These are phyloP conservation scores for Cuculus canorus DNA, from an alignment of 2,797 vertebrate species.

Conservation along the genomic window DNA sequence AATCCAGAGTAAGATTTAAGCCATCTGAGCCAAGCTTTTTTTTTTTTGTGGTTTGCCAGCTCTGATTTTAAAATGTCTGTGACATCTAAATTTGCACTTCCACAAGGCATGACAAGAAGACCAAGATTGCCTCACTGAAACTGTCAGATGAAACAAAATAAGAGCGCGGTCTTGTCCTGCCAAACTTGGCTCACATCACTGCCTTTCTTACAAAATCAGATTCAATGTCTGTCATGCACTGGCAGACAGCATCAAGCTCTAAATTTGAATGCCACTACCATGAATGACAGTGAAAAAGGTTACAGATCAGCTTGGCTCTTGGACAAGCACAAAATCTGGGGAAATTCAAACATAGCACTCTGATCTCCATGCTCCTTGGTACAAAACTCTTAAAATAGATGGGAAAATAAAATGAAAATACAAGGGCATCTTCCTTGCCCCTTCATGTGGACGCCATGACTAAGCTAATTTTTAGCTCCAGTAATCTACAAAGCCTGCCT, in stretches of 20 bases:
- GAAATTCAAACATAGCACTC: neutral
- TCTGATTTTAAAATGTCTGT: slow-evolving; percentile 57
- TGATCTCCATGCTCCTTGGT: neutral
- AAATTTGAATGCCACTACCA: slow-evolving; percentile 32
- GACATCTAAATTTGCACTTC: slow-evolving; percentile 66
- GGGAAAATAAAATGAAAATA: neutral
- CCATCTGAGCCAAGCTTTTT: slow-evolving; percentile 13
- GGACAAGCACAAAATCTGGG: neutral
- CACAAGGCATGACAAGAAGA: slow-evolving; percentile 49
- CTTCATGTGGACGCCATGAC: neutral
- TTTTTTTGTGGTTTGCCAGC: slow-evolving; percentile 42
- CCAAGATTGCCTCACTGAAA: slow-evolving; percentile 40
- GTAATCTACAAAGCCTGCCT: neutral
- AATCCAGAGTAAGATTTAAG: slow-evolving; percentile 45
- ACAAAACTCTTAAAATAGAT: neutral
- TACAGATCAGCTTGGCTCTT: neutral
- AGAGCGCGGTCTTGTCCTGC: slow-evolving; percentile 29
- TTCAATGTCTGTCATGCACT: slow-evolving; percentile 14
- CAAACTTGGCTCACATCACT: slow-evolving; percentile 55
- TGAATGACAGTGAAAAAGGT: neutral
- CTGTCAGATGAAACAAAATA: slow-evolving; percentile 61
- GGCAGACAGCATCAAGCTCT: slow-evolving; percentile 33
- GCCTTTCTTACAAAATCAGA: slow-evolving; percentile 61
- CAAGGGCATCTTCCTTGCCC: neutral
- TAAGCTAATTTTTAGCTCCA: neutral